Evolutionary conservation across 2,797 vertebrate genomes (phyloP).

Genomic region (Esox lucius): DNA sequence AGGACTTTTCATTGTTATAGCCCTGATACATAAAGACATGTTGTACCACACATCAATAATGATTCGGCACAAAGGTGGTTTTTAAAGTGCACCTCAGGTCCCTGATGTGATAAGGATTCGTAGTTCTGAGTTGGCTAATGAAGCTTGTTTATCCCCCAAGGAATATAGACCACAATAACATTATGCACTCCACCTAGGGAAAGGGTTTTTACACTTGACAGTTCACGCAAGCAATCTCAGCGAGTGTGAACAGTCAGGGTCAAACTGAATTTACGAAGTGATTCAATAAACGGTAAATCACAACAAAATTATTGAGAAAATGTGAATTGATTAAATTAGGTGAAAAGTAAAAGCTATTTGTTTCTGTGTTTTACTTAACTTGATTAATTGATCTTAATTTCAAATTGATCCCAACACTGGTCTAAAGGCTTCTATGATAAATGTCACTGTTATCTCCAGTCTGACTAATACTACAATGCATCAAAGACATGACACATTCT

Average conservation of each 20-base stretch:
- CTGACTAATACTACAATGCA: background rate
- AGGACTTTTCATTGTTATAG: background rate
- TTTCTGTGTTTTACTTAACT: too few relatives aligned
- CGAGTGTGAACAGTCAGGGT: too few relatives aligned
- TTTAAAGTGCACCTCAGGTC: background rate
- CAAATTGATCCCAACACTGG: background rate
- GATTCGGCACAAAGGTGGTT: background rate
- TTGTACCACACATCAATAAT: slow-evolving; percentile 1
- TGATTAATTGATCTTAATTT: too few relatives aligned
- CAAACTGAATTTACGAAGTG: too few relatives aligned
- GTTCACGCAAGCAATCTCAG: background rate
- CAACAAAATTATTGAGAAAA: too few relatives aligned
- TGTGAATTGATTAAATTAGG: too few relatives aligned
- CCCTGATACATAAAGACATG: background rate
- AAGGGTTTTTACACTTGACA: background rate
- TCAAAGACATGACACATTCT: background rate
- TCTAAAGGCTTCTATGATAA: background rate
- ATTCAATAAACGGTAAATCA: too few relatives aligned
- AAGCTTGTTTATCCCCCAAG: background rate
- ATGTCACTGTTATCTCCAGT: background rate
- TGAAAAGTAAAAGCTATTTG: too few relatives aligned
- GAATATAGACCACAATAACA: background rate
- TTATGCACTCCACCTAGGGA: background rate
- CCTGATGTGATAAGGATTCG: background rate
- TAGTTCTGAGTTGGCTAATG: background rate